Evolutionary conservation across 2,113 vertebrate genomes (phyloP), one percentile per base, ranked within the genome.

Genomic region (Symphodus melops): DNA sequence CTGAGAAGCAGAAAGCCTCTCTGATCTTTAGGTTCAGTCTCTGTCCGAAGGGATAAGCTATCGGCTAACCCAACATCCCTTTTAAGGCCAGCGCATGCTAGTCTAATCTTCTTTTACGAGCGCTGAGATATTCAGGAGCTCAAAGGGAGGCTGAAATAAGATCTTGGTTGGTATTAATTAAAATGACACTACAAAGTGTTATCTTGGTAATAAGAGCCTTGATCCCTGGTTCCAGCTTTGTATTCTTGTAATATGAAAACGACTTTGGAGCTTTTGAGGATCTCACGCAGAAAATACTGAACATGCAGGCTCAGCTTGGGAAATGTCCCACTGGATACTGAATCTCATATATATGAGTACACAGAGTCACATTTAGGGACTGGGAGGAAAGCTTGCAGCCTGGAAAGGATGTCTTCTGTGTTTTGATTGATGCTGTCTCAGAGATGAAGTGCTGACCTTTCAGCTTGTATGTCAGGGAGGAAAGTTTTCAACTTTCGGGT

Each of bases 121-220:
- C 67, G 53, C 28, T 37, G 21, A 69, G 68, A 72, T 55, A 75
- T 33, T 81, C 25, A 41, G 28, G 8, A 75, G 57, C 75, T 84
- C 71, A 79, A 77, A 78, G 60, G 55, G 52, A 41, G 59, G 33
- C 41, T 53, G 79, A 81, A 85, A 77, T 76, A 68, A 79, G 49
- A 81, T 75, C 55, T 70, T 12, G 53, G n/a, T 69, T 72, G 42
- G 59, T 82, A 64, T 88, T 86, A 88, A 87, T 87, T 77, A 84
- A 60, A 83, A 81, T 68, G 62, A 81, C 74, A 81, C 75, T 68
- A 77, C 82, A 82, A 66, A 67, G 72, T 9, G 12, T 67, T 85
- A 74, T 82, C 68, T 56, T 54, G 52, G 59, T 83, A 75, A 70
- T 67, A 82, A 68, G 55, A 73, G 16, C 3, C 81, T 74, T 19